Evolutionary conservation across 2,888 invertebrate species (phyloP), one percentile per base, ranked within the genome.

Genomic region (Dendrolimus pini): DNA sequence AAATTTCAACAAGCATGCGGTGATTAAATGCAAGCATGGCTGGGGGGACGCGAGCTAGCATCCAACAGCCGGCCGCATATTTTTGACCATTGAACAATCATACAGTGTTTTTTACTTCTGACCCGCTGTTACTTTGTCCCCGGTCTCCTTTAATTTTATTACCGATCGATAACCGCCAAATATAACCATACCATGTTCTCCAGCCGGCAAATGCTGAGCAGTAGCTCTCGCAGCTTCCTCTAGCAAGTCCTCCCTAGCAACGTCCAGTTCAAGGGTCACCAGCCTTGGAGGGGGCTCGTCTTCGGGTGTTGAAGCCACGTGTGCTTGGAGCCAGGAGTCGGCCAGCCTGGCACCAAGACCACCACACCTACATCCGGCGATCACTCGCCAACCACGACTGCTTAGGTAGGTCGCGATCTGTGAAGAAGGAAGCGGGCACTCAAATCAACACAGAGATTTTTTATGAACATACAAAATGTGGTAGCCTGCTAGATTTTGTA

Each of bases 201-300:
- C 95, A 56, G 95, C 95, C 61, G 96, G 96, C 72, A 96, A 85
- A 88, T 96, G 95, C 57, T 95, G 94, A 14, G 96, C 93, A 64
- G 96, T 94, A 18, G 94, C 93, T 65, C 95, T 93, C 12, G 95
- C 95, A 8, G 96, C 95, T 81, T 96, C 95, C 62, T 95, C 95
- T 55, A 96, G 81, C 65, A 95, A 86, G 79, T 96, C 96, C 81
- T 96, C 96, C 54, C 96, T 91, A 0, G 95, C 95, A 14, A 96
- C 95, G 75, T 96, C 96, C 67, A 96, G 82, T 56, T 95, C 94
- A 67, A 96, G 83, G 7, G 95, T 94, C 59, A 95, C 93, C 56
- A 96, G 92, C 60, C 93, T 89, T 41, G 75, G 92, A 67, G 65
- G 89, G 63, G 83, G 84, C 71, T 87, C 84, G 68, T 86, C 80